Base-by-base conservation (phyloP, 2,888 invertebrate species). In the Melinaea menophilus region DNA sequence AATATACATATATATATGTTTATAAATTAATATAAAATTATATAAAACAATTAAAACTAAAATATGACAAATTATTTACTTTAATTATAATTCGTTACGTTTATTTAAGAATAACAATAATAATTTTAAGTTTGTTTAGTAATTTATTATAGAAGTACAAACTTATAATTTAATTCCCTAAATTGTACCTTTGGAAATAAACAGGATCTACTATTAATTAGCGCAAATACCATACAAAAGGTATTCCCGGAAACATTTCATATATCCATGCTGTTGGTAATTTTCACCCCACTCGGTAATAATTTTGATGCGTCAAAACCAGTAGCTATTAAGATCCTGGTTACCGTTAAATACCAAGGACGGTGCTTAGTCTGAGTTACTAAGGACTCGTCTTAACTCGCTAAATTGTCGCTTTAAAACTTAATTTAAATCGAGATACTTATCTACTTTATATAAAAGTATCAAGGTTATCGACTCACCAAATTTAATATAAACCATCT, bases 261-360 rank as follows among this genome's bases (percentile, higher is more conserved):
- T 61, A 58, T 55, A 37, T 45, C 55, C 47, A 58, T 57, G 54
- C 58, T 59, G 56, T 61, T 61, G 55, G 68, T 63, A 65, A 64
- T 64, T 55, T 63, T 37, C 63, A 64, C 56, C 59, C 59, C 55
- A 65, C 65, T 67, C 64, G 64, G 69, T 65, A 65, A 69, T 70
- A 70, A 69, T 70, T 63, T 69, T 69, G 80, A 82, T 79, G 80
- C 81, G 75, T 84, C 79, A 84, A 82, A 86, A 86, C 87, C 84
- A 84, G 86, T 86, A 84, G 85, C 85, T 79, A 84, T 85, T 87
- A 82, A 83, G 79, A 78, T 79, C 78, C 77, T 77, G 76, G 75
- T 75, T 85, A 82, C 85, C 84, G 86, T 84, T 87, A 84, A 84
- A 84, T 85, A 80, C 81, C 82, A 84, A 86, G 86, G 87, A 85